Evolutionary conservation across 1,140 invertebrate genomes (phyloP), one percentile per base, ranked within the genome.

Genomic region (Halictus rubicundus): DNA sequence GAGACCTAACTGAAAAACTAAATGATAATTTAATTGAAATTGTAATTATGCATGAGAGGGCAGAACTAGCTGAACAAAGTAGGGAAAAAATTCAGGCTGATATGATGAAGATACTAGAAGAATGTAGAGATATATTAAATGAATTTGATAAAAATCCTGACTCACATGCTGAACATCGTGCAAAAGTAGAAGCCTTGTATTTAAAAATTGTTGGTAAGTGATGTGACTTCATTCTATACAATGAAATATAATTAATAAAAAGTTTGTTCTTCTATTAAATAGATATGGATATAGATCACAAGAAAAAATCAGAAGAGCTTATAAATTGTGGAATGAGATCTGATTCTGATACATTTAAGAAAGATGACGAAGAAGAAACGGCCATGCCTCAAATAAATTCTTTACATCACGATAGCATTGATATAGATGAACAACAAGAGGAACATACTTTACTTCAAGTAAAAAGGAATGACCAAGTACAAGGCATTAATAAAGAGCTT

Each of bases 401-500:
- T 25, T 23, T 59, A 25, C 46, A 89, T 19, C 27, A 88, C 16
- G 76, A 91, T 71, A 93, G 90, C 88, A 93, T 94, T 78, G 93
- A 94, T 73, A 92, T 94, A 46, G 94, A 95, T 52, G 91, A 95
- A 73, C 94, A 95, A 80, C 94, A 95, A 63, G 95, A 96, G 84
- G 94, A 95, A 72, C 94, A 96, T 86, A 95, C 95, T 2, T 91
- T 95, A 73, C 94, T 94, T 77, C 95, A 96, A 90, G 94, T 84
- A 3, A 90, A 92, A 63, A 81, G 91, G 64, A 89, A 95, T 73
- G 94, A 94, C 77, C 94, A 96, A 90, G 90, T 96, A 10, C 94
- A 96, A 87, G 95, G 95, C 80, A 94, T 98, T 2, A 97, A 96
- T 87, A 95, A 95, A 25, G 94, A 96, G 64, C 92, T 98, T 80